Evolutionary conservation across 2,888 invertebrate species (phyloP).

Genomic region (Drosophila eohydei): DNA sequence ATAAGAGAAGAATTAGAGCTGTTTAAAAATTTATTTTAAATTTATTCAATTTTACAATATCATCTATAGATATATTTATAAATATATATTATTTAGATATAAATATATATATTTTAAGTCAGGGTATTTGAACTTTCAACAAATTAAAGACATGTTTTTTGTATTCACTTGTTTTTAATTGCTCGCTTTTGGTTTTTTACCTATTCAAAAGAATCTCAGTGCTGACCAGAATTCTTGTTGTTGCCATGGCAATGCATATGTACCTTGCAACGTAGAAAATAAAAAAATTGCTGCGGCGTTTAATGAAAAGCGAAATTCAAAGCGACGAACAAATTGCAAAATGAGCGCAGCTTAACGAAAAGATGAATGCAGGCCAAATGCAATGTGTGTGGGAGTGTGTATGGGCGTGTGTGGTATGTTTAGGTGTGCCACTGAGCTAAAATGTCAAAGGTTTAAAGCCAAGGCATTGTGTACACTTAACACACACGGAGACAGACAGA

Average conservation of each 20-base stretch:
- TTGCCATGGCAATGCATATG: slow-evolving; percentile 19
- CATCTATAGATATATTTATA: not conserved
- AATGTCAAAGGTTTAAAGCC: slow-evolving; percentile 56
- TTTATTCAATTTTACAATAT: not conserved
- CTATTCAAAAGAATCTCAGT: slow-evolving; percentile 32
- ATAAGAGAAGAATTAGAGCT: too few species aligned
- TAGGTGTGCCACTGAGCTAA: slow-evolving; percentile 44
- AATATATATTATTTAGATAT: not conserved
- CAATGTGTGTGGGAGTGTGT: slow-evolving; percentile 2
- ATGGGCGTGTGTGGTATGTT: slow-evolving; percentile 14
- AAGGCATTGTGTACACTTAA: slow-evolving; percentile 39
- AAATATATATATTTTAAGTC: not conserved
- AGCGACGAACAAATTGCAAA: slow-evolving; percentile 61
- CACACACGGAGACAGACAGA: not conserved
- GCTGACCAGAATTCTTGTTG: slow-evolving; percentile 9
- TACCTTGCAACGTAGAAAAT: slow-evolving; percentile 38
- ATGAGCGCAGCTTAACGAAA: slow-evolving; percentile 64
- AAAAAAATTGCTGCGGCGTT: slow-evolving; percentile 40
- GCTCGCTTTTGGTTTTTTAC: slow-evolving; percentile 54
- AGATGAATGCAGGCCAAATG: slow-evolving; percentile 37
- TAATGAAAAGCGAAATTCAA: slow-evolving; percentile 62
- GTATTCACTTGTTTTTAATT: slow-evolving; percentile 55
- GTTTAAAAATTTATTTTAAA: not conserved
- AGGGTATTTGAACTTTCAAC: slow-evolving; percentile 10
- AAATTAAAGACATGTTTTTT: not conserved